phyloP scores from a whole-genome alignment of 1,140 invertebrate genomes.

The Lasioglossum baleicum region DNA sequence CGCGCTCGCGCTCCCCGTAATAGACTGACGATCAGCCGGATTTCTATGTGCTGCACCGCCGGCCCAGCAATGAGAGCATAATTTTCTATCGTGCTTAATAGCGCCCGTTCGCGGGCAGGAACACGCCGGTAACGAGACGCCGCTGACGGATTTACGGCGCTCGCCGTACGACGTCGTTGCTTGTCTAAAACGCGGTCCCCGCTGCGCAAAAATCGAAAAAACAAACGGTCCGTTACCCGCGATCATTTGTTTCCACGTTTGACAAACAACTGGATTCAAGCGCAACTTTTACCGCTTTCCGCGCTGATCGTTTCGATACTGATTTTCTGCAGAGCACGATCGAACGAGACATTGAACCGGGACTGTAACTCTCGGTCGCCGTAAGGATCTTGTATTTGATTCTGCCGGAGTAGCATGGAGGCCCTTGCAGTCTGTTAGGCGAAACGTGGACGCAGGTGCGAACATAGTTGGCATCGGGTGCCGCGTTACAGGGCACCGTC shows the following conservation, averaged over 20 bases:
- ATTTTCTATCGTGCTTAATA: slow-evolving; percentile 61
- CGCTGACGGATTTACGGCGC: slow-evolving; percentile 71
- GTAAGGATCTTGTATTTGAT: slow-evolving; percentile 9
- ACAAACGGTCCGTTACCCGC: no score
- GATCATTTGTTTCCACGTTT: no score
- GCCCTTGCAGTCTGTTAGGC: no score
- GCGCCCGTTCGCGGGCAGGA: neutral
- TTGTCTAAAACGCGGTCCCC: slow-evolving; percentile 14
- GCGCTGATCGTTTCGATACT: no score
- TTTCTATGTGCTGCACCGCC: slow-evolving; percentile 55
- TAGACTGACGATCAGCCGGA: slow-evolving; percentile 69
- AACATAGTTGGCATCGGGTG: neutral
- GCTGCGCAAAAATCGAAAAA: no score
- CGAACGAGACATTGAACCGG: no score
- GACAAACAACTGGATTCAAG: no score
- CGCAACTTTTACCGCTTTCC: no score
- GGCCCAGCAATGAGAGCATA: slow-evolving; percentile 54
- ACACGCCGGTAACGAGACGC: slow-evolving; percentile 67
- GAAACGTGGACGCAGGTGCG: neutral
- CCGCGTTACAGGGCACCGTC: slow-evolving; percentile 6
- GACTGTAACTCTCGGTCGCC: no score
- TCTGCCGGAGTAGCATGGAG: no score
- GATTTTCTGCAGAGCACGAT: no score
- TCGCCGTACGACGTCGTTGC: slow-evolving; percentile 32
- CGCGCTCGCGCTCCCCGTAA: slow-evolving; percentile 46